phyloP scores from a whole-genome alignment of 2,888 invertebrate species.

The Himalopsyche tibetana region DNA sequence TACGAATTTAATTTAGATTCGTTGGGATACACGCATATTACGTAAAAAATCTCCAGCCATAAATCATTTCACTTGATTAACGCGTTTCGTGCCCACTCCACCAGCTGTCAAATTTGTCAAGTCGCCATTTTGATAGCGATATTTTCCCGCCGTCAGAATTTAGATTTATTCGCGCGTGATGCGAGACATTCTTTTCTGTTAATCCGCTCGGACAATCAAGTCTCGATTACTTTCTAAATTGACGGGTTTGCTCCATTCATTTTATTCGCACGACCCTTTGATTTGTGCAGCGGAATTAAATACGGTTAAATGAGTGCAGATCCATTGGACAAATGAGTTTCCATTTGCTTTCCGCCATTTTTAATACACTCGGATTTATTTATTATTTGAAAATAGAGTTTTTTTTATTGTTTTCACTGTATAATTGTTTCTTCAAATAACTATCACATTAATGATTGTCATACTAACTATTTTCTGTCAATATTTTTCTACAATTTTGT shows the following conservation, averaged over 20 bases:
- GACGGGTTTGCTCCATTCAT: background rate
- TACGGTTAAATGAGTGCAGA: too few species aligned
- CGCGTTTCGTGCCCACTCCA: constrained; percentile 8
- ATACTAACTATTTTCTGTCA: too few species aligned
- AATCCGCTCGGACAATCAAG: constrained; percentile 16
- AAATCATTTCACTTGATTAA: constrained; percentile 36
- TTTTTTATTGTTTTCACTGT: too few species aligned
- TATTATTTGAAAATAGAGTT: too few species aligned
- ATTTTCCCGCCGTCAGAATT: constrained; percentile 40
- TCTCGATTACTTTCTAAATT: background rate
- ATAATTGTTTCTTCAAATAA: too few species aligned
- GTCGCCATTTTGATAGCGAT: constrained; percentile 36
- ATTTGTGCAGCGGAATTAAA: background rate
- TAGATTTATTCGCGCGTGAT: background rate
- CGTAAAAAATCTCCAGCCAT: background rate
- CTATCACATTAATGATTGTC: too few species aligned
- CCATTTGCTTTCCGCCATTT: too few species aligned
- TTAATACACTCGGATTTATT: too few species aligned
- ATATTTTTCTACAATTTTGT: too few species aligned
- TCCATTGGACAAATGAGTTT: too few species aligned
- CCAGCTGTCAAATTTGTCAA: constrained; percentile 43
- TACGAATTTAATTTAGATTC: background rate
- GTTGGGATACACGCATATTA: constrained; percentile 16
- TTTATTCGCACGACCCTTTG: background rate
- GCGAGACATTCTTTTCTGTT: constrained; percentile 4